phyloP scores from a whole-genome alignment of 1,140 invertebrate species.

The Drosophila kurseongensis region DNA sequence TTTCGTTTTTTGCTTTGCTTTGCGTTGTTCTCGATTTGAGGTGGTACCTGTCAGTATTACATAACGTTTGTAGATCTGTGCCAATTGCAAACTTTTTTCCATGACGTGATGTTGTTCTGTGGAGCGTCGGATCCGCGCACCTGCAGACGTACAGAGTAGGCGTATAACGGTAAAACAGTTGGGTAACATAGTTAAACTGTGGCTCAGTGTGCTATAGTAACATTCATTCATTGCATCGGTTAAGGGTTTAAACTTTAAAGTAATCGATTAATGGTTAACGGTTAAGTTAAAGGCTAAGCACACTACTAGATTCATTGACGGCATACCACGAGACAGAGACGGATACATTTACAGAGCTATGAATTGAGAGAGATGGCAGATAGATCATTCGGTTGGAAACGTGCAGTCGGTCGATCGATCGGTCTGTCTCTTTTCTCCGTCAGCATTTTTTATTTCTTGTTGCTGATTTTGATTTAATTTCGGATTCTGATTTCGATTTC shows the following conservation, averaged over 20 bases:
- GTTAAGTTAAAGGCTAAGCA: constrained; percentile 9
- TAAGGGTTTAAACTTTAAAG: neutral
- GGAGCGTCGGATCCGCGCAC: constrained; percentile 43
- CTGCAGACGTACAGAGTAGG: constrained; percentile 65
- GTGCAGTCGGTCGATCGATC: constrained; percentile 33
- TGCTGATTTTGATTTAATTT: neutral
- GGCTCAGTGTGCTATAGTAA: constrained; percentile 52
- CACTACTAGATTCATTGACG: constrained; percentile 35
- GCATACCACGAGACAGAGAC: constrained; percentile 40
- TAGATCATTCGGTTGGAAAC: constrained; percentile 16
- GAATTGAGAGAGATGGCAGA: constrained; percentile 3
- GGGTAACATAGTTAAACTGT: constrained; percentile 55
- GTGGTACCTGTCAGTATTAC: constrained; percentile 22
- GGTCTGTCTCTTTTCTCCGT: constrained; percentile 23
- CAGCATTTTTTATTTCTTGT: constrained; percentile 7
- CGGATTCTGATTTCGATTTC: neutral
- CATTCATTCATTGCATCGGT: constrained; percentile 38
- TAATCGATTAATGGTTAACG: constrained; percentile 3
- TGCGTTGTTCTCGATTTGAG: constrained; percentile 9
- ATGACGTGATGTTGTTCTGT: constrained; percentile 33
- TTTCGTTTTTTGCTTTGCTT: constrained; percentile 14
- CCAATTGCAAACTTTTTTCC: constrained; percentile 75
- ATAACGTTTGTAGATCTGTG: constrained; percentile 70
- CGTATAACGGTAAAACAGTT: constrained; percentile 53
- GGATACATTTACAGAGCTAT: constrained; percentile 29